Base-by-base conservation (phyloP, 2,113 vertebrate genomes). In the Neotragus moschatus region DNA sequence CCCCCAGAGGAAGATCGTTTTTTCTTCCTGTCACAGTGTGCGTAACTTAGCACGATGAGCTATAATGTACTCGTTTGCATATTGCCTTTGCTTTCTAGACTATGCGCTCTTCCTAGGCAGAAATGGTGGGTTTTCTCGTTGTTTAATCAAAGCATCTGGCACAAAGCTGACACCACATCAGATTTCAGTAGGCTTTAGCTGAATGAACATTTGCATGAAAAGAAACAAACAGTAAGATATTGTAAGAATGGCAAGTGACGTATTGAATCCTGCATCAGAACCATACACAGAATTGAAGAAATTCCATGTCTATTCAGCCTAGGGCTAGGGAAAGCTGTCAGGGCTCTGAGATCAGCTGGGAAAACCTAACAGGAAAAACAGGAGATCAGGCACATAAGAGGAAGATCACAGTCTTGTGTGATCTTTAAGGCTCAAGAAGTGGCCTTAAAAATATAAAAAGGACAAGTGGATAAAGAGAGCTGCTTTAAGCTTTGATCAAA, bases 221-320 rank as follows among this genome's bases (percentile, higher is more conserved):
- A 96, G 90, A 97, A 96, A 96, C 81, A 94, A 94, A 94, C 28
- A 66, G 47, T 89, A 97, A 91, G 82, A 66, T 88, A 87, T 6
- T 86, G n/a, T 88, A 94, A 92, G 51, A 97, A 92, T 60, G 23
- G 45, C 88, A 94, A 94, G 45, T 90, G 33, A 85, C 70, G 47
- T 91, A 73, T 53, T 94, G 80, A 96, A 28, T 90, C 30, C 89
- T 47, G 26, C 43, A 36, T 82, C 8, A 79, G 51, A 91, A 30
- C 10, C 6, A 56, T 56, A 26, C 13, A 80, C 51, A 75, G 75
- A 97, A 91, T 51, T 79, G 47, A 93, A 89, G 33, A 96, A 94
- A 81, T 85, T 77, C 85, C 47, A 3, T 70, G 13, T 87, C 21
- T 90, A 8, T 25, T 47, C 12, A 75, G 13, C n/a, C 39, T 13